phyloP scores from a whole-genome alignment of 1,140 invertebrate genomes.

The silkworm (Bombyx mori) region DNA sequence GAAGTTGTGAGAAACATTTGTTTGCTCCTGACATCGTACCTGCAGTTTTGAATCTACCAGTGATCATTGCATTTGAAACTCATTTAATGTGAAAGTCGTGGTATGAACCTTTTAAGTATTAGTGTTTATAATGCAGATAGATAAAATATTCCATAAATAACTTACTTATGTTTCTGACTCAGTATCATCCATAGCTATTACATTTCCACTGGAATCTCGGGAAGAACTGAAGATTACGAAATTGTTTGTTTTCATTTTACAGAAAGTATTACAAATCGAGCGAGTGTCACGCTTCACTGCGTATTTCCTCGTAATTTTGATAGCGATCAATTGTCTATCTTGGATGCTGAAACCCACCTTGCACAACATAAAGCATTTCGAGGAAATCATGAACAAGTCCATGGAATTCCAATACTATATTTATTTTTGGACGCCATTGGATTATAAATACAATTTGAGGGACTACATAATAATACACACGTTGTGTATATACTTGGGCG shows the following conservation, averaged over 20 bases:
- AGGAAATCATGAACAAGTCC: constrained; percentile 25
- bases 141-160: no score
- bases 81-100: no score
- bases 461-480: constrained; percentile 25
- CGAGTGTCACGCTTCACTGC: constrained; percentile 19
- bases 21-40: no score
- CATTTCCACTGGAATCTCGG: no score
- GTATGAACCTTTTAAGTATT: no score
- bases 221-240: no score
- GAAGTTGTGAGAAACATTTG: no score
- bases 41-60: no score
- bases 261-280: constrained; percentile 27
- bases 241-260: constrained; percentile 8
- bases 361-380: constrained; percentile 28
- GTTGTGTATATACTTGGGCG: not conserved
- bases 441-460: constrained; percentile 27
- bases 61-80: no score
- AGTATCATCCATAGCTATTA: no score
- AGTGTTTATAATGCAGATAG: no score
- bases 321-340: constrained; percentile 17
- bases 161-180: no score
- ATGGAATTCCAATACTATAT: constrained; percentile 25
- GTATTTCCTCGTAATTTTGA: constrained; percentile 23
- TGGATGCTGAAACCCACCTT: constrained; percentile 25
- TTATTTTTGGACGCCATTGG: constrained; percentile 35